Evolutionary conservation across 2,888 invertebrate species (phyloP).

Genomic region (Xanthia togata): DNA sequence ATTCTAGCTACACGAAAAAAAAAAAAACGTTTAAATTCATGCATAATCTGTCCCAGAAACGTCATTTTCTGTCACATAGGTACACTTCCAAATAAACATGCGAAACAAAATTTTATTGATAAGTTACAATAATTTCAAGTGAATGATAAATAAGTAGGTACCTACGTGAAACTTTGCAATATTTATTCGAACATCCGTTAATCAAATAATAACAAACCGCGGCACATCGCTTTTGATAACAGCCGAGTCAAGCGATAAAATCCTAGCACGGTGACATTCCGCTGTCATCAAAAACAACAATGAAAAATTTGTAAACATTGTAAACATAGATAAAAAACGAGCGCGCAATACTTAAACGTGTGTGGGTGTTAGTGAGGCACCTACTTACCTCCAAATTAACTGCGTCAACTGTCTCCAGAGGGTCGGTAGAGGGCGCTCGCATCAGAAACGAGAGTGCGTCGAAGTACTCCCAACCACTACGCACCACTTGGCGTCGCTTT

Average conservation of each 20-base stretch:
- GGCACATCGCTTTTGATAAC: slow-evolving; percentile 25
- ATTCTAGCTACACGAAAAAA: neutral
- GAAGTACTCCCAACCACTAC: slow-evolving; percentile 86
- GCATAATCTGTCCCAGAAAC: slow-evolving; percentile 14
- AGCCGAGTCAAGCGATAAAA: slow-evolving; percentile 33
- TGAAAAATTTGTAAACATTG: slow-evolving; percentile 25
- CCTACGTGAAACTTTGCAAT: neutral
- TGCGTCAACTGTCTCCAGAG: slow-evolving; percentile 77
- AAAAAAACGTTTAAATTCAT: neutral
- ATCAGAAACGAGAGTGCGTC: slow-evolving; percentile 83
- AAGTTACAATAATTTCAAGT: too few species aligned
- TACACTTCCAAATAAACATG: slow-evolving; percentile 12
- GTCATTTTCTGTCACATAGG: slow-evolving; percentile 16
- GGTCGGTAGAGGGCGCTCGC: slow-evolving; percentile 75
- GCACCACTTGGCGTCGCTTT: slow-evolving; percentile 77
- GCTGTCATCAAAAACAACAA: slow-evolving; percentile 36
- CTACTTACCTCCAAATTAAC: slow-evolving; percentile 83
- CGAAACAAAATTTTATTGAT: neutral
- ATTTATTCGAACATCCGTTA: neutral
- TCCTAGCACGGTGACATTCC: slow-evolving; percentile 16
- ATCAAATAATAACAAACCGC: slow-evolving; percentile 12
- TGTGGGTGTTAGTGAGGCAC: slow-evolving; percentile 52
- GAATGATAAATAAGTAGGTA: neutral
- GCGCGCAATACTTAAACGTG: neutral
- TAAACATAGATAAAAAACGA: slow-evolving; percentile 33